Percentiles rank a stretch among this genome's conserved stretches.
Evolutionary conservation across 2,113 vertebrate genomes (phyloP).

Genomic region (Chunga burmeisteri): DNA sequence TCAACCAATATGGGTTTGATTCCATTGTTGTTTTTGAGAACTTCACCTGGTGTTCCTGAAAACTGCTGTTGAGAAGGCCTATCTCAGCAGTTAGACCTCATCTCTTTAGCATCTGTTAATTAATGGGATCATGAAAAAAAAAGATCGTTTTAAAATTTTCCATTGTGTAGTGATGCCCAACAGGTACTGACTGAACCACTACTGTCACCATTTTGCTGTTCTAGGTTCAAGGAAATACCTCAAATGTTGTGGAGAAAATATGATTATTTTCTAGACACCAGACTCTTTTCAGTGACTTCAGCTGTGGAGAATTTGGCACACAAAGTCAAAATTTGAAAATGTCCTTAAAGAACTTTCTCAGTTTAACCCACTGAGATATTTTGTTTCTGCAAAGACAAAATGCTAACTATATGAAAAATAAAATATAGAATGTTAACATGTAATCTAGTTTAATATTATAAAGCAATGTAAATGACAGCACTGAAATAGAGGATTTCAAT

Average conservation of each 20-base stretch:
- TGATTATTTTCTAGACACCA: background rate
- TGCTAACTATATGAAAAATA: background rate
- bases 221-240: background rate
- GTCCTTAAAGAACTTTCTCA: background rate
- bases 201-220: background rate
- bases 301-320: background rate
- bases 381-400: background rate
- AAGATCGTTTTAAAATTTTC: rapidly evolving
- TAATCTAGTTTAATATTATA: background rate
- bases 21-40: background rate
- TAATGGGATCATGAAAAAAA: background rate
- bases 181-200: background rate
- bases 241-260: background rate
- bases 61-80: background rate
- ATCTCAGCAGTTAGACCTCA: background rate
- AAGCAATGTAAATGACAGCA: background rate
- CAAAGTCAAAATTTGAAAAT: background rate
- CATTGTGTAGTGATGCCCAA: background rate
- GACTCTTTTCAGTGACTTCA: background rate
- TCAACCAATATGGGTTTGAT: background rate
- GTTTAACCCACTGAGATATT: background rate
- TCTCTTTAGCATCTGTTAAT: background rate
- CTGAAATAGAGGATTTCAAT: background rate
- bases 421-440: background rate
- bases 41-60: background rate